Evolutionary conservation across 92 coral and sea anemone genomes (phyloP).

Genomic region (Isaurus tuberculatus): DNA sequence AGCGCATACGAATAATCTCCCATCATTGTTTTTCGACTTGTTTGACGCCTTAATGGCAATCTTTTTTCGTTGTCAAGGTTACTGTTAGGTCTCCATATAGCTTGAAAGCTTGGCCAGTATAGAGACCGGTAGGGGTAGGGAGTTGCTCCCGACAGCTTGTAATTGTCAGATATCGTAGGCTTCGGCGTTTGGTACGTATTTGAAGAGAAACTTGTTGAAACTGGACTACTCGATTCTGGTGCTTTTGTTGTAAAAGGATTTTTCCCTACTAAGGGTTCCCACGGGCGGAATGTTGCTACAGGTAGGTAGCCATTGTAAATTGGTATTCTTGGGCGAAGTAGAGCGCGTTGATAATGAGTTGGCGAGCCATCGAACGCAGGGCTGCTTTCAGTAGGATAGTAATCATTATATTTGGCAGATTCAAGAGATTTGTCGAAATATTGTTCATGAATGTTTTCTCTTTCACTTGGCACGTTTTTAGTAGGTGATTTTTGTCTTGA

Average conservation of each 20-base stretch:
- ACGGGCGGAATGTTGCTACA: constrained; percentile 8
- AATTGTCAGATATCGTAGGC: constrained; percentile 6
- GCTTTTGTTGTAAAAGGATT: background rate
- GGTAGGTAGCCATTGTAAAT: background rate
- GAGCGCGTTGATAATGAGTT: background rate
- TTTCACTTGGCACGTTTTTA: background rate
- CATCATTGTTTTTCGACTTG: constrained; percentile 2
- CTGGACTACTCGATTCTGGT: background rate
- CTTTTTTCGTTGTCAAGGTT: constrained; percentile 3
- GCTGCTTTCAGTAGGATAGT: constrained; percentile 14
- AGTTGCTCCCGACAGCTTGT: background rate
- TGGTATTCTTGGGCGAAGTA: background rate
- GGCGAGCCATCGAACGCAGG: background rate
- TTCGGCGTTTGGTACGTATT: background rate
- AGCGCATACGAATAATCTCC: background rate
- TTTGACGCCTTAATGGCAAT: constrained; percentile 16
- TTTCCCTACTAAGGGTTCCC: constrained; percentile 31
- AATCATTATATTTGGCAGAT: background rate
- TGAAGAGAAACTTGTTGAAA: background rate
- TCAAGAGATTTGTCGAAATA: background rate
- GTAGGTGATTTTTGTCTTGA: constrained; percentile 8
- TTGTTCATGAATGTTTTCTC: background rate
- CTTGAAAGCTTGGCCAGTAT: background rate
- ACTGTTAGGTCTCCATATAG: background rate
- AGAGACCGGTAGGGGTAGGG: constrained; percentile 5